Base-by-base conservation (phyloP, 2,113 vertebrate genomes). In the Monopterus albus region DNA sequence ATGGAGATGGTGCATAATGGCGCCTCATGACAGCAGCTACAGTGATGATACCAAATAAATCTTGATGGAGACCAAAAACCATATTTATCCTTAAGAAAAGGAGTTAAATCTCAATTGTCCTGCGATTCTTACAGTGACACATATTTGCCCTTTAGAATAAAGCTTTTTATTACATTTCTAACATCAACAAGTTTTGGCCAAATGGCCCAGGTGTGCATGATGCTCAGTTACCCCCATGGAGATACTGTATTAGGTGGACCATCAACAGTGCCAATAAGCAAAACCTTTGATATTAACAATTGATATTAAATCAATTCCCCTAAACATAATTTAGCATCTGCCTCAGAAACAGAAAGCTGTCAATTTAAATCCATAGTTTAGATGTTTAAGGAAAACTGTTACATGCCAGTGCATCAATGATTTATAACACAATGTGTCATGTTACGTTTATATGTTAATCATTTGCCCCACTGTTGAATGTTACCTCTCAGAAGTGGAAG, bases 401-500 rank as follows among this genome's bases (percentile, higher is more conserved):
- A 28, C 15, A 46, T 21, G 12, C 55, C 9, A 14, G 15, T 26
- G 2, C 35, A 43, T 51, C 13, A 18, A 18, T 9, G 10, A 25
- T 1, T 2, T 18, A 35, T 12, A 31, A 11, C 21, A 56, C 2
- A 45, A 29, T 20, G 2, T 5, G 3, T 43, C 5, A 10, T 18
- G 3, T 23, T 13, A 49, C 35, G 46, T 49, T 20, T 31, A 2
- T 7, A 13, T 4, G 7, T 46, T 3, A 25, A 0, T 42, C 36
- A 28, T 71, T 25, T 36, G 3, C 21, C 9, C 21, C 5, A 29
- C 5, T 2, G 5, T 38, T 29, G 29, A 52, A 56, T 1, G 20
- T 73, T 67, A 98, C 98, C 96, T 94, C 83, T 96, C 69, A 99
- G 91, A 57, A 98, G 94, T 0, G 96, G 96, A 55, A 98, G 93